Evolutionary conservation across 2,888 invertebrate species (phyloP), one percentile per base, ranked within the genome.

Genomic region (Geophilus truncorum): DNA sequence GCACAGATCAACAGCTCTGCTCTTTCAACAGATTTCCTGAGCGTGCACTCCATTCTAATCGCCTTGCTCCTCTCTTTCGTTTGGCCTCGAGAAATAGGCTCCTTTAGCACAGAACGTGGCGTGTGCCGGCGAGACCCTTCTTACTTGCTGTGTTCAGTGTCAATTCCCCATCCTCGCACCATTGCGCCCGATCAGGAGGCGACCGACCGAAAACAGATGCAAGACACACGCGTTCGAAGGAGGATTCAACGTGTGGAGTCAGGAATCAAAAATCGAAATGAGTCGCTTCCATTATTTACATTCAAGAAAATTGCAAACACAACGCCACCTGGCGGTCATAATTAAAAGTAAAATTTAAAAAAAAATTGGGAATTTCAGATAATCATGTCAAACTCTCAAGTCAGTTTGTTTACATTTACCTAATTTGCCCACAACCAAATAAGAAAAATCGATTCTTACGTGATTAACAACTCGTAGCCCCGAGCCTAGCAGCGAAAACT

Each of bases 11-110:
- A 62, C 62, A 62, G 15, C 62, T 23, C 62, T 4, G 57, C 9
- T 62, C 62, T 62, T 62, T 62, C 25, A 62, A 62, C 62, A 62
- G 62, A 62, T 62, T 62, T 62, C 62, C 62, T 62, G 62, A 62
- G 62, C 62, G 62, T 62, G 62, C 62, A 62, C 62, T 62, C 25
- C 62, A 62, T 62, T 25, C 62, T 62, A 62, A 62, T 62, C 45
- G 45, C 45, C 45, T 45, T 45, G 45, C 45, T 45, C 45, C 45
- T 15, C 62, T 62, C 62, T 62, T 62, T 62, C 62, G n/a, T n/a
- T n/a, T n/a, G n/a, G 62, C 62, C 62, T 62, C 23, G 62, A 62
- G 62, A 25, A 62, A 62, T 45, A 62, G 62, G 23, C 12, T 62
- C 62, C 62, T 62, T 62, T 62, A 62, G n/a, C n/a, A n/a, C 62